Conservation (phyloP, 2,113 vertebrate genomes). For the Thermophis baileyi region DNA sequence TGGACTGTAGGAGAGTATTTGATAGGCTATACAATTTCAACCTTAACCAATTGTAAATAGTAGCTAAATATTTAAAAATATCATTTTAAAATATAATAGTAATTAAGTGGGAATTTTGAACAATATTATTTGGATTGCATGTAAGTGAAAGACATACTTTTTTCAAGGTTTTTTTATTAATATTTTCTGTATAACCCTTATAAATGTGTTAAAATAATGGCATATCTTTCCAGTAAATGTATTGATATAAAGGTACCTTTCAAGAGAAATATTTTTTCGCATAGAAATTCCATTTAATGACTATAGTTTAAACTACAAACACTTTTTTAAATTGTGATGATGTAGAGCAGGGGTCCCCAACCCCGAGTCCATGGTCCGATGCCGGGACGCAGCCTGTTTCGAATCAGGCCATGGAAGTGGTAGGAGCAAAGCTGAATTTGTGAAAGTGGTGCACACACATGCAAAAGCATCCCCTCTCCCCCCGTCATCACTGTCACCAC, state of each 20-base stretch:
- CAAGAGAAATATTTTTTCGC: not conserved
- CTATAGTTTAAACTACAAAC: not conserved
- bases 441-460: not conserved
- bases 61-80: not conserved
- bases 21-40: not conserved
- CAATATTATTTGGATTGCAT: not conserved
- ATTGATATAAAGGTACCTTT: not conserved
- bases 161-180: not conserved
- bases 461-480: not conserved
- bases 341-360: not conserved
- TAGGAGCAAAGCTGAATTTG: not conserved
- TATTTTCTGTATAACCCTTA: not conserved
- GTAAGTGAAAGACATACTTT: not conserved
- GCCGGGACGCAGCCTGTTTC: no score
- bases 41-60: not conserved
- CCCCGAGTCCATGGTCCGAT: not conserved
- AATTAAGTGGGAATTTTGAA: not conserved
- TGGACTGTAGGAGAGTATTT: not conserved
- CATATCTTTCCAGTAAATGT: not conserved
- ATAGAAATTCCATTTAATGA: not conserved
- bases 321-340: not conserved
- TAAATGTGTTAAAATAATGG: not conserved
- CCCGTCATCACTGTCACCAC: not conserved
- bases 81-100: not conserved
- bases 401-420: not conserved